Evolutionary conservation across 2,797 vertebrate species (phyloP).

Genomic region (Rhynchonycteris naso): DNA sequence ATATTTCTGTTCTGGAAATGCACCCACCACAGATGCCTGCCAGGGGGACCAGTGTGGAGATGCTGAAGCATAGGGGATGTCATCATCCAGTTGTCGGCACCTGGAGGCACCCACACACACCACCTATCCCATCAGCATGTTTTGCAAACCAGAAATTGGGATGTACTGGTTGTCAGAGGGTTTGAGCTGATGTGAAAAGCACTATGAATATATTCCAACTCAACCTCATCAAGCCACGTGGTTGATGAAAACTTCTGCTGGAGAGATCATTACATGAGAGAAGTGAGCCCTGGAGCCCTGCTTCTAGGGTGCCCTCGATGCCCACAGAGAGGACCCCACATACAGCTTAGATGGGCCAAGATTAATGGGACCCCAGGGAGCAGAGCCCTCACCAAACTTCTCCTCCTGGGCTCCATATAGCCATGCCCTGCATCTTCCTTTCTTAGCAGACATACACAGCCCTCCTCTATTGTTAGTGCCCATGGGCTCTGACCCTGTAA

Average conservation of each 20-base stretch:
- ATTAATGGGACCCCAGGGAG: rapidly evolving
- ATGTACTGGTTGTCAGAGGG: rapidly evolving
- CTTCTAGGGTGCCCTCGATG: neutral
- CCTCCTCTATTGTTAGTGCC: neutral
- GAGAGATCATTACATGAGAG: rapidly evolving
- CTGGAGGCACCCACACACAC: neutral
- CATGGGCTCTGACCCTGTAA: neutral
- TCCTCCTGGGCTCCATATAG: neutral
- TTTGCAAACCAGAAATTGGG: neutral
- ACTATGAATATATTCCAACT: rapidly evolving
- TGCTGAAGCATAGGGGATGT: rapidly evolving
- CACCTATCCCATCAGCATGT: no score
- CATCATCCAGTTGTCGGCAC: neutral
- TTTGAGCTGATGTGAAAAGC: neutral
- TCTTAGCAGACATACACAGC: neutral
- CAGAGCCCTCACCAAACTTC: neutral
- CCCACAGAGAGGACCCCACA: neutral
- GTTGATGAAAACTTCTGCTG: rapidly evolving
- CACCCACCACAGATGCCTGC: neutral
- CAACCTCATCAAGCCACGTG: rapidly evolving
- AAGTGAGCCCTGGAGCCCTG: rapidly evolving
- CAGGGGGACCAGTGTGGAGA: no score
- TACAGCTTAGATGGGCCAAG: rapidly evolving
- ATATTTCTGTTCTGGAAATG: rapidly evolving
- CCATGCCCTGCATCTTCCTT: rapidly evolving